phyloP scores from a whole-genome alignment of 2,797 vertebrate genomes.

The Acridotheres tristis region DNA sequence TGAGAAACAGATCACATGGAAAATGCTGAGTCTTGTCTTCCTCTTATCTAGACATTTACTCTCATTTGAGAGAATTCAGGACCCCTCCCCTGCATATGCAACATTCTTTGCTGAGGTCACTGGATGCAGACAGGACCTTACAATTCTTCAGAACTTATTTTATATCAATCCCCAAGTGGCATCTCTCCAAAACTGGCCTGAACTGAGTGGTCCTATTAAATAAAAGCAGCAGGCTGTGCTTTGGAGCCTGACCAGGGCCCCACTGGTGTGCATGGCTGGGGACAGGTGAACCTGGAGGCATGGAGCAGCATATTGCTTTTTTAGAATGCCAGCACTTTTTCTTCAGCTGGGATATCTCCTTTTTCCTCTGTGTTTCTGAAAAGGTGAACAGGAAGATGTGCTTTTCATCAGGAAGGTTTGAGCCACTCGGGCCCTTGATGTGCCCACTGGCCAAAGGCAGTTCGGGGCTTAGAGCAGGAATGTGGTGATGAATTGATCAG shows the following conservation, averaged over 20 bases:
- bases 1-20: not conserved
- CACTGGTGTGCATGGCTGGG: not conserved
- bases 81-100: not conserved
- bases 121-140: not conserved
- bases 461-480: not conserved
- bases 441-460: not conserved
- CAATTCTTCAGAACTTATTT: not conserved
- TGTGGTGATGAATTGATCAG: not conserved
- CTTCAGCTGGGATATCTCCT: not conserved
- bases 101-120: not conserved
- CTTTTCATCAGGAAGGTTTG: not conserved
- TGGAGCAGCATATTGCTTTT: not conserved
- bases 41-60: not conserved
- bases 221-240: not conserved
- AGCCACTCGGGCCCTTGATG: not conserved
- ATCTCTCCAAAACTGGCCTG: not conserved
- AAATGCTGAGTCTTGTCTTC: not conserved
- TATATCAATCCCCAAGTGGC: not conserved
- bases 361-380: not conserved
- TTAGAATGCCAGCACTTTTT: not conserved
- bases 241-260: not conserved
- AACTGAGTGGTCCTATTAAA: not conserved
- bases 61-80: not conserved
- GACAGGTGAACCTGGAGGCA: not conserved
- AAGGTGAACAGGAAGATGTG: not conserved